Base-by-base conservation (phyloP, 1,140 invertebrate species). In the Plutomurus gul region DNA sequence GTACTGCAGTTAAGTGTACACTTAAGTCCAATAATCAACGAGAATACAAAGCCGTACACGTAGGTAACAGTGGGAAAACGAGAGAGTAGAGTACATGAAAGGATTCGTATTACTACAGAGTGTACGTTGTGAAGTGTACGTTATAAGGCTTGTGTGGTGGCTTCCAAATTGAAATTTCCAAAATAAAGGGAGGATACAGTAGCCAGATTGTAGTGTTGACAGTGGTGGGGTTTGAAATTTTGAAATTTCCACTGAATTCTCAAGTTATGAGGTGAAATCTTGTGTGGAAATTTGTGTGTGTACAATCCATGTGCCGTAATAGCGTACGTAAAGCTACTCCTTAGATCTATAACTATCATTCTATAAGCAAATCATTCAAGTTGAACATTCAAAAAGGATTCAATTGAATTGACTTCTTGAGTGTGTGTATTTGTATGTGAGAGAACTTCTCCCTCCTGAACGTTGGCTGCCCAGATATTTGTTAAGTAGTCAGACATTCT, bases 381-480 rank as follows among this genome's bases (percentile, higher is more conserved):
- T 60, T 65, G 56, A 65, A 65, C 56, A 65, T 65, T 65, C 56
- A 65, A 65, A n/a, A n/a, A 65, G 56, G 56, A 65, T 65, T 65
- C 56, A 65, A 65, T 65, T 65, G 56, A 65, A 65, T 65, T 65
- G 27, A n/a, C n/a, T n/a, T n/a, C n/a, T n/a, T n/a, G n/a, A n/a
- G n/a, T n/a, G n/a, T n/a, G n/a, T n/a, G n/a, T n/a, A n/a, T n/a
- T n/a, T n/a, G n/a, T n/a, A n/a, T n/a, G n/a, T n/a, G n/a, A n/a
- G n/a, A 33, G 56, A 65, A 30, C 56, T 65, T 65, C 56, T 65
- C 56, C 56, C 56, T 65, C 56, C 56, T 65, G n/a, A n/a, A n/a
- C 56, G 30, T n/a, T 30, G 30, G 25, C 56, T 65, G 56, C 56
- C 56, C 30, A 30, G 27, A 33, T 65, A 25, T 65, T 30, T n/a